Percentiles rank a stretch among this genome's conserved stretches.
Evolutionary conservation across 2,797 vertebrate species (phyloP).

Genomic region (Craterocephalus amniculus): DNA sequence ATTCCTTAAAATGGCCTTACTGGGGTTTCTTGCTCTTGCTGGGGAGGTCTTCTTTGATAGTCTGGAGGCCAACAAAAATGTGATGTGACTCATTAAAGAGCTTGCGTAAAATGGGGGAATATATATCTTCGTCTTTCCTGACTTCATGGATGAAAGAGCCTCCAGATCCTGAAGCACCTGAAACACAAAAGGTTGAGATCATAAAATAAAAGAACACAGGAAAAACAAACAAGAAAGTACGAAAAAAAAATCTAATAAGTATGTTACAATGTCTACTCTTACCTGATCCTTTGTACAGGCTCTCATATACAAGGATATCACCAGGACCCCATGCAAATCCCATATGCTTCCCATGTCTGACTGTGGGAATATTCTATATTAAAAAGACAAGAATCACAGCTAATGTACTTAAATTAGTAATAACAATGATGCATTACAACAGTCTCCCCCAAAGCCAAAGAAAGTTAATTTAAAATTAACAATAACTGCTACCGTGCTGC

Average conservation of each 20-base stretch:
- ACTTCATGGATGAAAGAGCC: conserved; percentile 84
- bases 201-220: background rate
- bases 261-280: background rate
- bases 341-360: conserved; percentile 83
- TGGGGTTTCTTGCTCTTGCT: conserved; percentile 91
- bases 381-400: background rate
- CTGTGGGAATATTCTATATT: conserved; percentile 86
- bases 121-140: conserved; percentile 90
- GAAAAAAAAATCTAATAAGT: background rate
- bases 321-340: conserved; percentile 95
- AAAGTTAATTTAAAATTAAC: no score
- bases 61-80: conserved; percentile 94
- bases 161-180: conserved; percentile 58
- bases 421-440: no score
- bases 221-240: background rate
- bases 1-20: conserved; percentile 78
- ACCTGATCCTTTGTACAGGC: conserved; percentile 84
- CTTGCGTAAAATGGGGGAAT: conserved; percentile 92
- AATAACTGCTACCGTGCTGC: no score
- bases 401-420: background rate
- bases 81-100: conserved; percentile 98
- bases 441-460: no score
- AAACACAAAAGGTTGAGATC: background rate
- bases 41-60: conserved; percentile 87
- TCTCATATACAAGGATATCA: conserved; percentile 91